phyloP scores from a whole-genome alignment of 2,888 invertebrate genomes.

The Synergus umbraculus region DNA sequence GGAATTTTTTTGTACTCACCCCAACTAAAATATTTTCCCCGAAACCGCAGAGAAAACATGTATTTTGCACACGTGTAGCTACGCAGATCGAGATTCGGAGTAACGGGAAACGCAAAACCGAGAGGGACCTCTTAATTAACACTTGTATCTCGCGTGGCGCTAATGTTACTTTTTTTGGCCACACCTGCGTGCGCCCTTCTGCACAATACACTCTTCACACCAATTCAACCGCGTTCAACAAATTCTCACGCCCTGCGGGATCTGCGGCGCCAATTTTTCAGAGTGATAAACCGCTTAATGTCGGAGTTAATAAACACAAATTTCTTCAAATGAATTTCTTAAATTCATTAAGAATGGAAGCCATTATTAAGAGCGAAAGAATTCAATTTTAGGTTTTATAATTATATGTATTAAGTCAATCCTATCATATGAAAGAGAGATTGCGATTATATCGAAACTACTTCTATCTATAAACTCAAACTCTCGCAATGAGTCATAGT shows the following conservation, averaged over 20 bases:
- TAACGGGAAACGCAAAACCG: conserved; percentile 24
- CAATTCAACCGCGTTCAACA: conserved; percentile 11
- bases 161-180: conserved; percentile 21
- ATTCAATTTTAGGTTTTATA: neutral
- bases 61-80: conserved; percentile 25
- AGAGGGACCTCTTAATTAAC: conserved; percentile 37
- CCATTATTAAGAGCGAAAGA: neutral
- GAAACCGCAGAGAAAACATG: conserved; percentile 22
- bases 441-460: too few species aligned
- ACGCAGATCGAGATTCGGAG: conserved; percentile 13
- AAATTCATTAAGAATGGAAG: neutral
- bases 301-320: neutral
- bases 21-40: conserved; percentile 17
- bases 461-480: neutral
- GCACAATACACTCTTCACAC: conserved; percentile 26
- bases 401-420: neutral
- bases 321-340: neutral
- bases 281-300: conserved; percentile 33
- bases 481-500: neutral
- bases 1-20: conserved; percentile 9
- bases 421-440: too few species aligned
- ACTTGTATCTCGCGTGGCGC: conserved; percentile 40
- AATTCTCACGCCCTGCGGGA: conserved; percentile 37
- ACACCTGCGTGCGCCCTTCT: conserved; percentile 1
- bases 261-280: conserved; percentile 15